Conservation (phyloP, 2,113 vertebrate genomes). For the Corythornis cristatus region DNA sequence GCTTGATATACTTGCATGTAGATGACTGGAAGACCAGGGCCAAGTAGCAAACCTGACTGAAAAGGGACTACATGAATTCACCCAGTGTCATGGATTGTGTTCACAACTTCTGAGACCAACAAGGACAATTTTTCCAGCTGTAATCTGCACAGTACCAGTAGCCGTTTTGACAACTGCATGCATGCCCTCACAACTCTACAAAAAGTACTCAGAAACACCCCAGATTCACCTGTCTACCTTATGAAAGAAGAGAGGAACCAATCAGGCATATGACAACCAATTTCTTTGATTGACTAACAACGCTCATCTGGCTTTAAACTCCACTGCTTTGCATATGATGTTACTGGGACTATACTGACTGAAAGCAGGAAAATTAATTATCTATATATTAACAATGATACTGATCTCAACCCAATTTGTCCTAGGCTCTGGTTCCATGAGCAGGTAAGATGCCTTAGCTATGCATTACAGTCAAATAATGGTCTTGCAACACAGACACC, state of each 20-base stretch:
- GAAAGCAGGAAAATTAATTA: not conserved
- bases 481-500: not conserved
- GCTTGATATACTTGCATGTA: not conserved
- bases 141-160: not conserved
- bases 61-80: not conserved
- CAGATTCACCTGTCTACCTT: not conserved
- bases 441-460: not conserved
- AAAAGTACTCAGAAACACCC: not conserved
- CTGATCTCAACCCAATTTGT: not conserved
- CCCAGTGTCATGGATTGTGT: not conserved
- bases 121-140: not conserved
- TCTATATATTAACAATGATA: not conserved
- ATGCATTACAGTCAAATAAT: not conserved
- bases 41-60: not conserved
- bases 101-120: not conserved
- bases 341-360: not conserved
- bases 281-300: not conserved
- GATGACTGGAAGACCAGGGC: not conserved
- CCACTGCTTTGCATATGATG: not conserved
- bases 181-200: not conserved
- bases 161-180: not conserved
- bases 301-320: not conserved
- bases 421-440: not conserved
- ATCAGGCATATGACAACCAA: not conserved
- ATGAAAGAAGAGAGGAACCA: not conserved